Evolutionary conservation across 2,113 vertebrate species (phyloP).

Genomic region (Salvelinus sp.): DNA sequence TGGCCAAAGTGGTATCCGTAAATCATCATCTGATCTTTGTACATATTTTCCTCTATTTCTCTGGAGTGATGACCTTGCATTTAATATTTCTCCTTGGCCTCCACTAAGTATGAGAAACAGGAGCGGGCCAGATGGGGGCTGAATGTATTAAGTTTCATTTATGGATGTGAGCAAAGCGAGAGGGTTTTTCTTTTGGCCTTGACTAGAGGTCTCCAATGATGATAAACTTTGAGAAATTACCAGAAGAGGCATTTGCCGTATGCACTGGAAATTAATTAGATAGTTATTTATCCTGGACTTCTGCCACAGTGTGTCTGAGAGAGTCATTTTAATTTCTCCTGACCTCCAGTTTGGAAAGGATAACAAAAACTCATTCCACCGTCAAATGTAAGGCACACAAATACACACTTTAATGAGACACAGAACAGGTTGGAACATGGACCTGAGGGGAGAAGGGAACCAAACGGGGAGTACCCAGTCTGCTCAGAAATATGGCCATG

Average conservation of each 20-base stretch:
- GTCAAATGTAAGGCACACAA: slow-evolving; percentile 39
- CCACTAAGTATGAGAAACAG: slow-evolving; percentile 27
- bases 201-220: slow-evolving; percentile 62
- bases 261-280: slow-evolving; percentile 66
- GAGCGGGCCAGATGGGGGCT: slow-evolving; percentile 59
- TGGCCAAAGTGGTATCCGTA: background rate
- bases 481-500: background rate
- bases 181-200: slow-evolving; percentile 59
- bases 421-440: slow-evolving; percentile 35
- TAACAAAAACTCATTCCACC: slow-evolving; percentile 51
- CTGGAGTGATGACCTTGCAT: slow-evolving; percentile 48
- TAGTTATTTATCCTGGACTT: slow-evolving; percentile 65
- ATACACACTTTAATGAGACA: slow-evolving; percentile 42
- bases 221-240: slow-evolving; percentile 57
- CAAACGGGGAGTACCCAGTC: background rate
- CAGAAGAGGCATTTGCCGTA: slow-evolving; percentile 47
- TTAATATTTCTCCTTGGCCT: slow-evolving; percentile 64
- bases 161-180: slow-evolving; percentile 61
- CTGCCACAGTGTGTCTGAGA: slow-evolving; percentile 60
- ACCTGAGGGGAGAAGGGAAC: slow-evolving; percentile 8
- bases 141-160: slow-evolving; percentile 58
- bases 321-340: slow-evolving; percentile 64
- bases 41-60: slow-evolving; percentile 5
- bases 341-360: slow-evolving; percentile 54
- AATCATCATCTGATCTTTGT: background rate